Conservation (phyloP, 2,888 invertebrate genomes). For the Neuroscelio doddi region DNA sequence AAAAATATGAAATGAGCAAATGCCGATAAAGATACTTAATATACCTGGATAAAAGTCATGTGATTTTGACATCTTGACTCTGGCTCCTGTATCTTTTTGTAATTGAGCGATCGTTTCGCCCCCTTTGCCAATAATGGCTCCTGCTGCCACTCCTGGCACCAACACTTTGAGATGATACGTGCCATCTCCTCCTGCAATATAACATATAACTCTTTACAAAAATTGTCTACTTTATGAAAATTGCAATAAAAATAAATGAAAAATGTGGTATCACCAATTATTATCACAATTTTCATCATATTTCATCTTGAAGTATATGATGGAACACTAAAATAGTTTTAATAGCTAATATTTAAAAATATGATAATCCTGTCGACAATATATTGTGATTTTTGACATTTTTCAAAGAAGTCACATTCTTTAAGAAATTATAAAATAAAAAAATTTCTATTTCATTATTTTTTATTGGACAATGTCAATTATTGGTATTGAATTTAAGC, state of each 20-base stretch:
- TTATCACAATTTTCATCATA: constrained; percentile 19
- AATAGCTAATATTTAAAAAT: no score
- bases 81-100: constrained; percentile 97
- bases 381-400: no score
- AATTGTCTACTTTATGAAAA: constrained; percentile 1
- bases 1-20: no score
- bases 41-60: constrained; percentile 99
- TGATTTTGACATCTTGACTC: constrained; percentile 99
- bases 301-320: constrained; percentile 5
- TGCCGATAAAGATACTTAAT: constrained; percentile 3
- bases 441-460: no score
- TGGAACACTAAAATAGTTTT: constrained; percentile 31
- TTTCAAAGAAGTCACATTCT: no score
- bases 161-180: constrained; percentile 97
- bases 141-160: constrained; percentile 97
- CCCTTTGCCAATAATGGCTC: constrained; percentile 99
- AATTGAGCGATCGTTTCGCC: constrained; percentile 98
- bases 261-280: no score
- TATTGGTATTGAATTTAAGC: no score
- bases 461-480: no score
- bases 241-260: constrained; percentile 4
- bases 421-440: no score
- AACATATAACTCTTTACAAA: background rate
- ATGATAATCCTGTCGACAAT: no score
- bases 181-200: constrained; percentile 83